A percentile compares a stretch with the other conserved stretches of the same genome.
phyloP scores from a whole-genome alignment of 2,797 vertebrate genomes.

The Allobates femoralis region DNA sequence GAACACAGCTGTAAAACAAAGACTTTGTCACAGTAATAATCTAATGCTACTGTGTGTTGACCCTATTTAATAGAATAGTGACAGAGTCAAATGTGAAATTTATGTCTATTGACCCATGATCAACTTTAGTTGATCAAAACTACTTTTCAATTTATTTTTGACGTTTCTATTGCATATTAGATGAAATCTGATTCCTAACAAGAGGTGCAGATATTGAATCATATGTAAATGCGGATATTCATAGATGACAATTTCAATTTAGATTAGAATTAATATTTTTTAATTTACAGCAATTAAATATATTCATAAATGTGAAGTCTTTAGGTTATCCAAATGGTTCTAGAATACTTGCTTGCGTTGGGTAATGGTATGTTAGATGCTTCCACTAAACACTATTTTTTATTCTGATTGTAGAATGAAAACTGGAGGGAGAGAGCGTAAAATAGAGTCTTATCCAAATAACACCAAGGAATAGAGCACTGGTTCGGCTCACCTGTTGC shows the following conservation, averaged over 20 bases:
- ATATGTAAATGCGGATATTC: constrained; percentile 29
- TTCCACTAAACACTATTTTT: background rate
- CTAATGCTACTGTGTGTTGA: constrained; percentile 11
- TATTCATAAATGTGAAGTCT: background rate
- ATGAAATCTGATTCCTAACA: constrained; percentile 18
- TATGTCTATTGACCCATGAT: constrained; percentile 15
- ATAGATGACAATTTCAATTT: constrained; percentile 11
- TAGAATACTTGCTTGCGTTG: background rate
- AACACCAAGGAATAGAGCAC: no score
- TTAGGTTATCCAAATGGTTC: background rate
- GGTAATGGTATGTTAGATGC: background rate
- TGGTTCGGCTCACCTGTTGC: no score
- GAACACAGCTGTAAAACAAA: background rate
- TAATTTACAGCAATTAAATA: constrained; percentile 29
- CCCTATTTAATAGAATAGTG: constrained; percentile 28
- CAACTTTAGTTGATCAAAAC: constrained; percentile 20
- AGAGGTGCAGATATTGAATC: constrained; percentile 11
- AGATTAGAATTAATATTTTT: constrained; percentile 3
- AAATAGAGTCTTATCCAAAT: no score
- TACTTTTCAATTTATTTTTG: constrained; percentile 36
- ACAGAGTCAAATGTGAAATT: constrained; percentile 47
- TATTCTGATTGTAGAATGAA: background rate
- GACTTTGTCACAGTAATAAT: constrained; percentile 39
- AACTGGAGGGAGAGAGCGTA: no score
- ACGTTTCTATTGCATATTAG: constrained; percentile 14